Conservation (phyloP, 23 tunicate species). For the Clavelina lepadiformis region DNA sequence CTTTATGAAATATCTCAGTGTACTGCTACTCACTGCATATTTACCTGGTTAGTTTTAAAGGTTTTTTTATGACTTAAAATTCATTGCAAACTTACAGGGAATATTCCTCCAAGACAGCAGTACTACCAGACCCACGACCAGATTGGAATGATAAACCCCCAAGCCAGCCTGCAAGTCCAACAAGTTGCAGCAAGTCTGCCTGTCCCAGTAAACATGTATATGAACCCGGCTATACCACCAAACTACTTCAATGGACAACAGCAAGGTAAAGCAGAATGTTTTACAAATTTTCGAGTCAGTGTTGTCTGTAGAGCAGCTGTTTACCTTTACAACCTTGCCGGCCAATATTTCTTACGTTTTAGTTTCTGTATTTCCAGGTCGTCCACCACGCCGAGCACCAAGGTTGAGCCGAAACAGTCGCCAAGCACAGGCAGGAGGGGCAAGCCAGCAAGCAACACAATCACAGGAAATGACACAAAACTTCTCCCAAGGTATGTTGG, state of each 20-base stretch:
- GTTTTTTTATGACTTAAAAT: neutral
- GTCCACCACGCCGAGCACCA: conserved; percentile 82
- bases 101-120: conserved; percentile 89
- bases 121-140: conserved; percentile 95
- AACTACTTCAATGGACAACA: conserved; percentile 81
- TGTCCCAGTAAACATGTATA: conserved; percentile 94
- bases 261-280: no score
- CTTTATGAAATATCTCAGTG: no score
- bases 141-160: conserved; percentile 90
- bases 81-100: no score
- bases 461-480: conserved; percentile 98
- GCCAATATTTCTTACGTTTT: neutral
- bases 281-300: no score
- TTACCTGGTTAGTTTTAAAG: no score
- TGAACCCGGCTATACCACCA: conserved; percentile 92
- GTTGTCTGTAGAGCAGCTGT: no score
- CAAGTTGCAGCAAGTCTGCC: conserved; percentile 74
- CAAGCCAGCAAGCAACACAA: conserved; percentile 53
- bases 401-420: conserved; percentile 59
- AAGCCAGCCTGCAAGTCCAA: conserved; percentile 59
- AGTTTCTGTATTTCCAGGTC: conserved; percentile 27
- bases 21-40: no score
- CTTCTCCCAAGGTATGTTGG: conserved; percentile 95
- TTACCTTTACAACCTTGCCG: no score
- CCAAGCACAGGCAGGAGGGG: conserved; percentile 25